Conservation (phyloP, 2,113 vertebrate species). For the Oceanites oceanicus region DNA sequence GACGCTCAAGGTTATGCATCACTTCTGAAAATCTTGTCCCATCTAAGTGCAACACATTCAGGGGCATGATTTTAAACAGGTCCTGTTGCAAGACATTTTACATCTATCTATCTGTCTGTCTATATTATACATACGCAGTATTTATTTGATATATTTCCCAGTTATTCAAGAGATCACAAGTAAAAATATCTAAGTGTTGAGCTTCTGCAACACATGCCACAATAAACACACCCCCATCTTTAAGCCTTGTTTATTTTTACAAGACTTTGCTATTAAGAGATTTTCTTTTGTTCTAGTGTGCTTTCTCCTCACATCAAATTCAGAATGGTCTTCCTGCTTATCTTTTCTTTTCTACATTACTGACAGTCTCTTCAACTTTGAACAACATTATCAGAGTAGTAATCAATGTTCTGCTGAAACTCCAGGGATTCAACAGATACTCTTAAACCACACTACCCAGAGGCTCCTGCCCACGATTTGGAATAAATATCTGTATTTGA, state of each 20-base stretch:
- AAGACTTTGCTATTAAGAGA: neutral
- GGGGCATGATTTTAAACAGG: neutral
- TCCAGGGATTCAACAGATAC: neutral
- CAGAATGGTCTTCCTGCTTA: neutral
- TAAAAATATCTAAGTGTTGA: neutral
- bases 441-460: neutral
- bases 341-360: neutral
- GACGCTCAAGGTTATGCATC: neutral
- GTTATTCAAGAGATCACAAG: neutral
- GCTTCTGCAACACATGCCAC: neutral
- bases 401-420: neutral
- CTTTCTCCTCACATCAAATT: neutral
- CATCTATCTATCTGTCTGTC: neutral
- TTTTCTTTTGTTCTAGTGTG: neutral
- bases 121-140: neutral
- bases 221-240: neutral
- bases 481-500: neutral
- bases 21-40: neutral
- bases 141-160: neutral
- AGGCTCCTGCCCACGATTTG: neutral
- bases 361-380: neutral
- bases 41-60: neutral
- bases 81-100: neutral
- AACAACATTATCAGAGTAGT: neutral
- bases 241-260: neutral